Conservation (phyloP, 2,797 vertebrate species). For the Nyctalus aviator region DNA sequence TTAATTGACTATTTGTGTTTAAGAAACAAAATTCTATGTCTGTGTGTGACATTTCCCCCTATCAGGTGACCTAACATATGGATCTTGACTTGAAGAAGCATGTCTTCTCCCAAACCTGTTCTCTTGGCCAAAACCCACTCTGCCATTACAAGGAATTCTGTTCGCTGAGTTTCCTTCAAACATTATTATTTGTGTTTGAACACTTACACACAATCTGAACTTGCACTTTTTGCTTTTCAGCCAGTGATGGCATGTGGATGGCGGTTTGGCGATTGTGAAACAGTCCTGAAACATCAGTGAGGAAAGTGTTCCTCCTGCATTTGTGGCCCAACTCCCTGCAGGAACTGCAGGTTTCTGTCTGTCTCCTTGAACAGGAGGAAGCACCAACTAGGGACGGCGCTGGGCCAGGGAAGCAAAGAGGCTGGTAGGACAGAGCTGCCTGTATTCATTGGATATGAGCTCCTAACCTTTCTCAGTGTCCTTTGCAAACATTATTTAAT, state of each 20-base stretch:
- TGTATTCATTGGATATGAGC: not conserved
- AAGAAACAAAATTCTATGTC: not conserved
- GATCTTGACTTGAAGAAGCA: not conserved
- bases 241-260: slow-evolving; percentile 74
- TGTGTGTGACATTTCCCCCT: not conserved
- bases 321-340: slow-evolving; percentile 71
- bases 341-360: slow-evolving; percentile 79
- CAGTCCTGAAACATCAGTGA: slow-evolving; percentile 77
- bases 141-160: slow-evolving; percentile 49
- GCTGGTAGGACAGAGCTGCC: not conserved
- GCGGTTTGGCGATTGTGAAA: slow-evolving; percentile 80
- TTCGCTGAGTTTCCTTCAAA: slow-evolving; percentile 8
- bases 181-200: slow-evolving; percentile 7
- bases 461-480: not conserved
- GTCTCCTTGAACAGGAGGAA: slow-evolving; percentile 48
- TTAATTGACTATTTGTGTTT: slow-evolving; percentile 1
- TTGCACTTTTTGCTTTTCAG: slow-evolving; percentile 49
- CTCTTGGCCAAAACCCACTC: not conserved
- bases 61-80: slow-evolving; percentile 41
- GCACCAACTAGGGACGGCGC: not conserved
- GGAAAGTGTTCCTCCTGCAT: slow-evolving; percentile 76
- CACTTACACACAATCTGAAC: slow-evolving; percentile 6
- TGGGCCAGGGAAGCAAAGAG: not conserved
- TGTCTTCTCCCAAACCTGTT: not conserved
- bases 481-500: not conserved